Conservation (phyloP, 2,113 vertebrate genomes). For the Chaenocephalus aceratus region DNA sequence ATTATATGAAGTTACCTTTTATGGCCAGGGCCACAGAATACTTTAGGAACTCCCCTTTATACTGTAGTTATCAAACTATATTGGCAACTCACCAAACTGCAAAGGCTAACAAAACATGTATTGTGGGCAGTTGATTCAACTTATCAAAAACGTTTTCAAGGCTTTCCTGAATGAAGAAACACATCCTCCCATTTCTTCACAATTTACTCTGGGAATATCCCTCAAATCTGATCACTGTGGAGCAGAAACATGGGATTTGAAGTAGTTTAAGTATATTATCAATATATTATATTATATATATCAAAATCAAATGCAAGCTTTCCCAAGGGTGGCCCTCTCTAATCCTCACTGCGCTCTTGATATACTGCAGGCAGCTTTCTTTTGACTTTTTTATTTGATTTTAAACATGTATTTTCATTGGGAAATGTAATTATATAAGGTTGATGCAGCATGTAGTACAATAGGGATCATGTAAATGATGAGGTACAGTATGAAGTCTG, state of each 20-base stretch:
- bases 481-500: not conserved
- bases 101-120: not conserved
- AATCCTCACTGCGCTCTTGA: constrained; percentile 6
- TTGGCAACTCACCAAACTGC: not conserved
- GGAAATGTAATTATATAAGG: not conserved
- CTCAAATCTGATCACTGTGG: not conserved
- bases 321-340: constrained; percentile 9
- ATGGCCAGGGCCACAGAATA: not conserved
- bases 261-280: constrained; percentile 18
- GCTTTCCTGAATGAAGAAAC: not conserved
- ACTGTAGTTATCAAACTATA: not conserved
- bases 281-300: not conserved
- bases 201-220: not conserved
- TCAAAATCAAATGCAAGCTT: constrained; percentile 35
- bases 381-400: not conserved
- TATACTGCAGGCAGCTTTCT: constrained; percentile 9
- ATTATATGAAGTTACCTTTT: not conserved
- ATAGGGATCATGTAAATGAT: not conserved
- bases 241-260: constrained; percentile 10
- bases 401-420: not conserved
- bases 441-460: not conserved
- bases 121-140: not conserved
- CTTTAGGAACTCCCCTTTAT: not conserved
- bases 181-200: not conserved
- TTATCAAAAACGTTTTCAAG: not conserved